Evolutionary conservation across 2,888 invertebrate genomes (phyloP).

Genomic region (Melanotus villosus): DNA sequence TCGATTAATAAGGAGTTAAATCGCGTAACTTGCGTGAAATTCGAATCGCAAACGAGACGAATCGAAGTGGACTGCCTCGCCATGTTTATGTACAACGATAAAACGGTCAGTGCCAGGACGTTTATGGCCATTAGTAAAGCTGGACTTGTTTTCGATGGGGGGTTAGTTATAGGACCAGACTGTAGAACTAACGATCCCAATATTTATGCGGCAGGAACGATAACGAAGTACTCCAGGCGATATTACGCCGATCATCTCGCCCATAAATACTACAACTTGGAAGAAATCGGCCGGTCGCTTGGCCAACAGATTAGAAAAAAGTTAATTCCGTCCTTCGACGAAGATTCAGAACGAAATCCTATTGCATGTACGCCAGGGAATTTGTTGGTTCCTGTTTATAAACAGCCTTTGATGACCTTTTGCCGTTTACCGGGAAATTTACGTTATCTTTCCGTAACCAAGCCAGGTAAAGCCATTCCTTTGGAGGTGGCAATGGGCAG

Average conservation of each 20-base stretch:
- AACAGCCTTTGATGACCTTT: slow-evolving; percentile 63
- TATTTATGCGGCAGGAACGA: slow-evolving; percentile 78
- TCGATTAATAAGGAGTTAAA: slow-evolving; percentile 59
- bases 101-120: slow-evolving; percentile 67
- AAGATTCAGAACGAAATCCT: slow-evolving; percentile 25
- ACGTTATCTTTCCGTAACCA: slow-evolving; percentile 73
- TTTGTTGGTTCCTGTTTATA: slow-evolving; percentile 62
- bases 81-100: slow-evolving; percentile 73
- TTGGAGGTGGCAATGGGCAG: slow-evolving; percentile 69
- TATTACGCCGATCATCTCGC: slow-evolving; percentile 70
- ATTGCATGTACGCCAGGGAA: slow-evolving; percentile 22
- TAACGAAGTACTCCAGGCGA: slow-evolving; percentile 76
- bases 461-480: slow-evolving; percentile 73
- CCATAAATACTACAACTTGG: slow-evolving; percentile 73
- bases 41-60: slow-evolving; percentile 69
- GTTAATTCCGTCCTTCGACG: slow-evolving; percentile 40
- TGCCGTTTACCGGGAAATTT: slow-evolving; percentile 75
- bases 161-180: slow-evolving; percentile 74
- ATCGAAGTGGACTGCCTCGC: slow-evolving; percentile 70
- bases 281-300: slow-evolving; percentile 77
- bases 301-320: slow-evolving; percentile 50
- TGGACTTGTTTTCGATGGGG: slow-evolving; percentile 75
- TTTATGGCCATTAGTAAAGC: slow-evolving; percentile 71
- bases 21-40: slow-evolving; percentile 58
- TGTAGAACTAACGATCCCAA: slow-evolving; percentile 77